These are phyloP conservation scores for Synanthedon vespiformis DNA, from an alignment of 2,888 invertebrate genomes.

Conservation along the genomic window DNA sequence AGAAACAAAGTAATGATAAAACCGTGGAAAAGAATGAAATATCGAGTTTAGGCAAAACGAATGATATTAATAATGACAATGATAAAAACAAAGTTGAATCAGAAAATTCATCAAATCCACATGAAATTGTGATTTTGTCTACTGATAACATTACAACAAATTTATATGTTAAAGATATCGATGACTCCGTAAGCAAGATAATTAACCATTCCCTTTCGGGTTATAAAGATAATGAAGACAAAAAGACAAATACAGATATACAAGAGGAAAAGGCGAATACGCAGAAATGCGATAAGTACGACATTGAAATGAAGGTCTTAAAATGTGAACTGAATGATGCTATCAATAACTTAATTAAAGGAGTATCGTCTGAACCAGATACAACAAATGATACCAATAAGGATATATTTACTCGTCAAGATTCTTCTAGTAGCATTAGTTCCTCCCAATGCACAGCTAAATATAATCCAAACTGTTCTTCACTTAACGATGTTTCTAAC, in stretches of 20 bases:
- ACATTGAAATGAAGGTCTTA: constrained; percentile 52
- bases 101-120: constrained; percentile 8
- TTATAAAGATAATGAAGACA: background rate
- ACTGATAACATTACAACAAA: constrained; percentile 51
- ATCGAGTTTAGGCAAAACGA: background rate
- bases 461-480: constrained; percentile 72
- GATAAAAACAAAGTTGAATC: constrained; percentile 4
- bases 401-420: constrained; percentile 57
- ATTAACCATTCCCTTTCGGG: background rate
- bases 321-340: constrained; percentile 62
- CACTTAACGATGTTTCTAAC: constrained; percentile 71
- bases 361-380: constrained; percentile 51
- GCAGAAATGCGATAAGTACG: constrained; percentile 20
- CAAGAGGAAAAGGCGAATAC: constrained; percentile 2
- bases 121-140: constrained; percentile 52
- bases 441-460: constrained; percentile 80
- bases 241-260: constrained; percentile 4
- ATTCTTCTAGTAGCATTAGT: constrained; percentile 72
- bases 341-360: constrained; percentile 57
- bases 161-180: constrained; percentile 49
- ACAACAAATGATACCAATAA: constrained; percentile 27
- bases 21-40: constrained; percentile 6
- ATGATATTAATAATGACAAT: background rate
- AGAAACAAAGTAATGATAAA: constrained; percentile 33
- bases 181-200: constrained; percentile 10